Percentiles rank a stretch among this genome's conserved stretches.
Conservation (phyloP, 2,113 vertebrate genomes). For the Perca fluviatilis region DNA sequence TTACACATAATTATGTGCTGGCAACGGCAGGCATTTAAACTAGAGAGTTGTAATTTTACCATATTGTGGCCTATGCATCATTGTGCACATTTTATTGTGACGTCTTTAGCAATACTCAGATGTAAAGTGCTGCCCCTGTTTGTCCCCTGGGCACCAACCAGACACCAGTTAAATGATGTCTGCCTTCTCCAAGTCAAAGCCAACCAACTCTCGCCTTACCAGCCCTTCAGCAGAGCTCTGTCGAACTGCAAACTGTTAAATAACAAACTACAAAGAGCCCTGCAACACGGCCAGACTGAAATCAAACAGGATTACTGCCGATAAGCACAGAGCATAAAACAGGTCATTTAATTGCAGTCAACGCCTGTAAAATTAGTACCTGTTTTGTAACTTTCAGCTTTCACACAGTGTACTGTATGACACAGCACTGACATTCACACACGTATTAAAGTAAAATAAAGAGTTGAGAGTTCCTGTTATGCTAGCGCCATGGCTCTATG, state of each 20-base stretch:
- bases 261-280: slow-evolving; percentile 51
- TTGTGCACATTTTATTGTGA: slow-evolving; percentile 44
- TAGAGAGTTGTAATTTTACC: slow-evolving; percentile 49
- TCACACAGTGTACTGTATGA: not conserved
- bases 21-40: slow-evolving; percentile 37
- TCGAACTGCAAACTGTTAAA: slow-evolving; percentile 45
- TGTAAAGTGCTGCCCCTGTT: slow-evolving; percentile 33
- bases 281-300: slow-evolving; percentile 10
- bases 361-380: slow-evolving; percentile 23
- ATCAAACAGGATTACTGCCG: slow-evolving; percentile 39
- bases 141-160: slow-evolving; percentile 46
- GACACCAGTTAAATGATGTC: slow-evolving; percentile 38
- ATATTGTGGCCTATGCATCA: slow-evolving; percentile 33
- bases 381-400: slow-evolving; percentile 21
- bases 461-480: not conserved
- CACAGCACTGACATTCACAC: not conserved
- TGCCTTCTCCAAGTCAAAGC: slow-evolving; percentile 29
- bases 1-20: slow-evolving; percentile 55
- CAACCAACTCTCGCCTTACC: slow-evolving; percentile 38
- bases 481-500: no score
- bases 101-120: slow-evolving; percentile 35
- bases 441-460: not conserved
- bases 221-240: slow-evolving; percentile 38
- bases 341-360: slow-evolving; percentile 25
- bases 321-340: slow-evolving; percentile 24